Evolutionary conservation across 2,797 vertebrate species (phyloP).

Genomic region (Pangasius larnaudii): DNA sequence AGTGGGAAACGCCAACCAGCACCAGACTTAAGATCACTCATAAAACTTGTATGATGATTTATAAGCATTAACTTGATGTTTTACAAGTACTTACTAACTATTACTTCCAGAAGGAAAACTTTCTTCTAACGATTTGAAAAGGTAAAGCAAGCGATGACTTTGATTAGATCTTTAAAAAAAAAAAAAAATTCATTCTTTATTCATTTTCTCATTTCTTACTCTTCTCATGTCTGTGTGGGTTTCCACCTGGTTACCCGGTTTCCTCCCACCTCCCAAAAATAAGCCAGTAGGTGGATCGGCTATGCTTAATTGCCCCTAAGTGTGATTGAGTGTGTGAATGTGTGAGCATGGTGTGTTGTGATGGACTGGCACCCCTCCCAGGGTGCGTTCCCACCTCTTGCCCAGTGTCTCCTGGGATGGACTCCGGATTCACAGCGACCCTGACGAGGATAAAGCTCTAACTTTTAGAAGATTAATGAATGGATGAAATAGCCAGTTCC

Average conservation of each 20-base stretch:
- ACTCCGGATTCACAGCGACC: neutral
- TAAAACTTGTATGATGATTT: neutral
- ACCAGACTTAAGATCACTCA: neutral
- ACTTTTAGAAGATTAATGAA: neutral
- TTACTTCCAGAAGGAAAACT: neutral
- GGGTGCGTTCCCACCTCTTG: neutral
- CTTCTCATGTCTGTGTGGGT: neutral
- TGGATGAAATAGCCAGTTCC: neutral
- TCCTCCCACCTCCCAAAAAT: neutral
- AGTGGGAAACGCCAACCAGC: neutral
- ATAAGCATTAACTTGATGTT: neutral
- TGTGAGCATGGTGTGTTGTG: neutral
- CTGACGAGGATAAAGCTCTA: neutral
- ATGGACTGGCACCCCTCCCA: neutral
- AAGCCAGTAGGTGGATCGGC: neutral
- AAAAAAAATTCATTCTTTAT: neutral
- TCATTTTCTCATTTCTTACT: neutral
- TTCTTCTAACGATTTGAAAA: neutral
- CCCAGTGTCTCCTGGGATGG: neutral
- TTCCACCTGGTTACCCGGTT: neutral
- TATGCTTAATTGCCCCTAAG: neutral
- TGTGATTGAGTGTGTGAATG: neutral
- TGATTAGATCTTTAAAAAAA: neutral
- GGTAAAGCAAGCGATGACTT: neutral
- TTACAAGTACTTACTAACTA: neutral